phyloP scores from a whole-genome alignment of 2,888 invertebrate species.

The Incurvaria masculella region DNA sequence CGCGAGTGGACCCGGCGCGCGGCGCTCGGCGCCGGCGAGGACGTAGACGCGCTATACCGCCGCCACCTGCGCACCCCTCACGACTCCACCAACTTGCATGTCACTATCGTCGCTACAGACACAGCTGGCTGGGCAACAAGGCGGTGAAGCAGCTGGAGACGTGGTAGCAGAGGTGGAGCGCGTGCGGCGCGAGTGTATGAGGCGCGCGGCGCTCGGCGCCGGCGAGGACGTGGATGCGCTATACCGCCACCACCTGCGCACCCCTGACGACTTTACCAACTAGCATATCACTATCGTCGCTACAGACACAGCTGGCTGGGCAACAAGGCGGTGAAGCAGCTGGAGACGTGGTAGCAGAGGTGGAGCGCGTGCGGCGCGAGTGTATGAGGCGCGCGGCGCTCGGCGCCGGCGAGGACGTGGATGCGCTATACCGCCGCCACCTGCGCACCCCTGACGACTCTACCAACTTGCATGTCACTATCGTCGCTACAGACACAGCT shows the following conservation, averaged over 20 bases:
- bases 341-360: constrained; percentile 67
- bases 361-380: constrained; percentile 61
- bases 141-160: constrained; percentile 72
- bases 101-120: too few relatives aligned
- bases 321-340: constrained; percentile 68
- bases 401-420: constrained; percentile 70
- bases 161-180: constrained; percentile 64
- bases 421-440: constrained; percentile 64
- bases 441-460: constrained; percentile 73
- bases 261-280: constrained; percentile 79
- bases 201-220: constrained; percentile 75
- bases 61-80: constrained; percentile 64
- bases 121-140: constrained; percentile 70
- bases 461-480: too few relatives aligned
- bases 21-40: constrained; percentile 69
- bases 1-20: constrained; percentile 71
- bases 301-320: constrained; percentile 71
- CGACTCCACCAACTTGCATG: constrained; percentile 87
- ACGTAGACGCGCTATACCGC: constrained; percentile 68
- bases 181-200: constrained; percentile 65
- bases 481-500: constrained; percentile 70
- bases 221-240: constrained; percentile 69
- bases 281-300: neutral
- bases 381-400: constrained; percentile 77
- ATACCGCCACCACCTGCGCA: constrained; percentile 62